Conservation (phyloP, 2,888 invertebrate species). For the Aspidiotus destructor region DNA sequence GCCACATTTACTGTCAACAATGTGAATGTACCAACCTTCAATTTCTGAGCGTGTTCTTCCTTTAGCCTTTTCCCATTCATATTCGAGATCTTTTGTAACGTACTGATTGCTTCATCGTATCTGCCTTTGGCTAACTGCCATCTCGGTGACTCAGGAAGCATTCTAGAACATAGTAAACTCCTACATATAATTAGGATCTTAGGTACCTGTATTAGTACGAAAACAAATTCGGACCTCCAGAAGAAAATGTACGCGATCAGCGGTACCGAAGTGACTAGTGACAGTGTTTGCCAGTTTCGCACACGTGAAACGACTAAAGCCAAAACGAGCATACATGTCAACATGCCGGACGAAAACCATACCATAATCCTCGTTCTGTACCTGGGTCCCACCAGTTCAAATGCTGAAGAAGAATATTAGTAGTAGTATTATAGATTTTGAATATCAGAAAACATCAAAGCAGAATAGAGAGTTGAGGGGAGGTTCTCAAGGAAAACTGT, state of each 20-base stretch:
- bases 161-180: no score
- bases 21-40: slow-evolving; percentile 43
- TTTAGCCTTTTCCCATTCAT: slow-evolving; percentile 60
- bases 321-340: slow-evolving; percentile 53
- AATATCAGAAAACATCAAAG: neutral
- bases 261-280: slow-evolving; percentile 66
- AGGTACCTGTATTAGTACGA: no score
- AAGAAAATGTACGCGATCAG: slow-evolving; percentile 64
- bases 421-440: neutral
- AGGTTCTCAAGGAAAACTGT: no score
- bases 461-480: no score
- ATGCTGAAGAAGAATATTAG: slow-evolving; percentile 48
- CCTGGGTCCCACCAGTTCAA: slow-evolving; percentile 70
- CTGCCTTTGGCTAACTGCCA: slow-evolving; percentile 73
- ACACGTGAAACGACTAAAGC: slow-evolving; percentile 55
- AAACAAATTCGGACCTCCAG: slow-evolving; percentile 48
- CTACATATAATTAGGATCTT: no score
- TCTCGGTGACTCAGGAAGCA: slow-evolving; percentile 65
- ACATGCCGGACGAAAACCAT: slow-evolving; percentile 55
- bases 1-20: no score
- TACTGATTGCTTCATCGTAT: slow-evolving; percentile 60
- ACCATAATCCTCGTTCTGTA: slow-evolving; percentile 68
- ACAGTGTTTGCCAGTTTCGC: slow-evolving; percentile 67
- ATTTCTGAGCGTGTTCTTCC: slow-evolving; percentile 56
- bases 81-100: slow-evolving; percentile 63